Evolutionary conservation across 1,140 invertebrate genomes (phyloP), one percentile per base, ranked within the genome.

Genomic region (Bicyclus anynana): DNA sequence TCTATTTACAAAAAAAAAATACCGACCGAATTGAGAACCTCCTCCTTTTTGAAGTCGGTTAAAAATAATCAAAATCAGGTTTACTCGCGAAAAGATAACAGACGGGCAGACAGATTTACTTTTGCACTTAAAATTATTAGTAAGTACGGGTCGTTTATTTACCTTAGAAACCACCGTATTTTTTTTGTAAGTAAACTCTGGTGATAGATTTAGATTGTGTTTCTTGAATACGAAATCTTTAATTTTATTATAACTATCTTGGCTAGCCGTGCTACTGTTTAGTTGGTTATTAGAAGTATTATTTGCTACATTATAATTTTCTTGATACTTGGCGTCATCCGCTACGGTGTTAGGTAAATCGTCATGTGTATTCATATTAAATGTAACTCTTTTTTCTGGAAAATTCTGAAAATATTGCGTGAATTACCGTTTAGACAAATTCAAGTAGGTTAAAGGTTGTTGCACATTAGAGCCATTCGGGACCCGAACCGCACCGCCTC

Each of bases 201-300:
- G 84, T 26, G 82, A 85, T 13, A 72, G 60, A 62, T 81, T 72
- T n/a, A 87, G 65, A 38, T 81, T 80, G 56, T 78, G 72, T 60
- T 80, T 76, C 48, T 76, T 84, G 10, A 84, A 37, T 23, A 82
- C 67, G 48, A 65, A 77, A 40, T 84, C 72, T 64, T 77, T 79
- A 6, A 80, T 75, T 47, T 74, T 72, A 0, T 48, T 57, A 18
- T 69, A 80, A 35, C 65, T 75, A 16, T 77, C 72, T 16, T 74
- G 65, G 47, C 69, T 80, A 14, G 51, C 67, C n/a, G 35, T 49
- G 40, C 67, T 77, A 5, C 46, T 21, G 33, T 83, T 59, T 40
- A 72, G 21, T 56, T 63, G 29, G 51, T 26, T 52, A 5, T 37
- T 52, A 16, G 12, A 1, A 33, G 4, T 21, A 35, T 54, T 29